These are phyloP conservation scores for Patella vulgata DNA, from an alignment of 1,140 invertebrate genomes.

Conservation along the genomic window DNA sequence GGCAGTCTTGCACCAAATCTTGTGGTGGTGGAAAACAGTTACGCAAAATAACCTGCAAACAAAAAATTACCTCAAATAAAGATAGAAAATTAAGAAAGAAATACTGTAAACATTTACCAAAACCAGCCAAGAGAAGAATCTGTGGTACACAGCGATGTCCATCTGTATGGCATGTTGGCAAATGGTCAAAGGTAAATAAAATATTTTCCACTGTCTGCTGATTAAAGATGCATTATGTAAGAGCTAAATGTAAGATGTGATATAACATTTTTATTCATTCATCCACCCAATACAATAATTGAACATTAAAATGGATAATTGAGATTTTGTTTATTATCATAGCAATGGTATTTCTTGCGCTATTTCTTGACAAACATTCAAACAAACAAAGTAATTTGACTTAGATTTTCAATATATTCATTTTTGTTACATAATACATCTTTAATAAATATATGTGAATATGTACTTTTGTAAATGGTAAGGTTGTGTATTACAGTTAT, in stretches of 20 bases:
- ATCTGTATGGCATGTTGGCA: constrained; percentile 72
- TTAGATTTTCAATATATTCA: constrained; percentile 70
- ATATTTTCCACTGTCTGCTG: neutral
- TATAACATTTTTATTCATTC: constrained; percentile 66
- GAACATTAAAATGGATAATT: too few relatives aligned
- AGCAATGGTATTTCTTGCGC: neutral
- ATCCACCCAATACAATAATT: constrained; percentile 40
- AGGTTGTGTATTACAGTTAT: too few relatives aligned
- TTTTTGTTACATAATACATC: constrained; percentile 60
- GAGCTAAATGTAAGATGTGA: too few relatives aligned
- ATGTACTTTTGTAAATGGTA: neutral
- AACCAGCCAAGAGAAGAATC: constrained; percentile 69
- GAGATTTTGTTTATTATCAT: too few relatives aligned
- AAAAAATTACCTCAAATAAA: constrained; percentile 49
- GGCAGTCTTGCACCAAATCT: constrained; percentile 47
- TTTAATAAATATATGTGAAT: neutral
- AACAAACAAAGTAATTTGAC: constrained; percentile 57
- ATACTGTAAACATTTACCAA: constrained; percentile 59
- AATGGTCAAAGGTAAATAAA: constrained; percentile 48
- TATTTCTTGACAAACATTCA: neutral
- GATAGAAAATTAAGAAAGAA: constrained; percentile 46
- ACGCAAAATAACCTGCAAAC: constrained; percentile 48
- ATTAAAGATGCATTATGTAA: neutral
- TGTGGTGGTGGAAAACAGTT: constrained; percentile 56
- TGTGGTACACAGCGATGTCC: constrained; percentile 75